phyloP scores from a whole-genome alignment of 2,888 invertebrate species.

The Oscheius myriophilus region DNA sequence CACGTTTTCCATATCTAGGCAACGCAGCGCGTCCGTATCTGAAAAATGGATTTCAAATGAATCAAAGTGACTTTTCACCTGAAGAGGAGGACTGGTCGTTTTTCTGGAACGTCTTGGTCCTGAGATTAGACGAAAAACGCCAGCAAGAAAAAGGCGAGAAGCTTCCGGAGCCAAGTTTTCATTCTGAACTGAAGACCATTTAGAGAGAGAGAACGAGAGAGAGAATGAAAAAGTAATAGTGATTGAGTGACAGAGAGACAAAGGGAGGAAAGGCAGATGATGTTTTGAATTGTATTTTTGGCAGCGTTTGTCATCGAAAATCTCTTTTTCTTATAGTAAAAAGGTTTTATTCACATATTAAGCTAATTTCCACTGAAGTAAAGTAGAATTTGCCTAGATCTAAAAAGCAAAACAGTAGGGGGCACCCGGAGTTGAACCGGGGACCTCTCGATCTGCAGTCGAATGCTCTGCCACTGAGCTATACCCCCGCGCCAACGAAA shows the following conservation, averaged over 20 bases:
- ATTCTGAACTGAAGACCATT: neutral
- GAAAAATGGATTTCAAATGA: neutral
- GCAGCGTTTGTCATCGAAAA: no score
- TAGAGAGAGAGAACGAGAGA: no score
- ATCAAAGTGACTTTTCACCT: neutral
- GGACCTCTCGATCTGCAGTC: conserved; percentile 70
- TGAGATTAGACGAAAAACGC: conserved; percentile 16
- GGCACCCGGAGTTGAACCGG: conserved; percentile 67
- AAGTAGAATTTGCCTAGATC: no score
- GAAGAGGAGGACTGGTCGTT: conserved; percentile 28
- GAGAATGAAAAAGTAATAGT: no score
- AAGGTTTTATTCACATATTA: no score
- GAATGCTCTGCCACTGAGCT: conserved; percentile 70
- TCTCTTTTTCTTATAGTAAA: no score
- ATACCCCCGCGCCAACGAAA: no score
- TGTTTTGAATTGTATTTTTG: no score
- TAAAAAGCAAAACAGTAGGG: conserved; percentile 31
- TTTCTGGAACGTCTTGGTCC: conserved; percentile 28
- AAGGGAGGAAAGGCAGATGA: no score
- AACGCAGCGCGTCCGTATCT: conserved; percentile 31
- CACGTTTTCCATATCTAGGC: conserved; percentile 29
- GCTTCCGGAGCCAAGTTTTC: conserved; percentile 25
- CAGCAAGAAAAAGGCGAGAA: conserved; percentile 13
- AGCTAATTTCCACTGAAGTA: no score
- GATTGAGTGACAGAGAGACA: no score